These are phyloP conservation scores for Argynnis bischoffii DNA, from an alignment of 2,888 invertebrate genomes.

Conservation along the genomic window DNA sequence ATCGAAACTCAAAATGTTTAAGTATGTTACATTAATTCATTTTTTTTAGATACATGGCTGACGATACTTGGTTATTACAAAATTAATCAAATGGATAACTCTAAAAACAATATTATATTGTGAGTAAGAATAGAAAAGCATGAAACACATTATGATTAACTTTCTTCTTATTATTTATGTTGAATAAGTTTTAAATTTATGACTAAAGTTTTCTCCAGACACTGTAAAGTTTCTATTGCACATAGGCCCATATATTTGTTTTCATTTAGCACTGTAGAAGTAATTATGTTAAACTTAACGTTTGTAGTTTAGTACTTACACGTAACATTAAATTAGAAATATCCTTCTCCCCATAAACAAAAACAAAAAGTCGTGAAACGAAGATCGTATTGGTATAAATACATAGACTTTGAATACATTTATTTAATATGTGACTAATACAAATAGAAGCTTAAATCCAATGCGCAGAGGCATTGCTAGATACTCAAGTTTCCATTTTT, in stretches of 20 bases:
- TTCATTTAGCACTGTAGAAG: no score
- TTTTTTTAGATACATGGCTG: constrained; percentile 62
- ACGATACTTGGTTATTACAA: constrained; percentile 66
- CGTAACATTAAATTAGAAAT: no score
- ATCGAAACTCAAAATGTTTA: not conserved
- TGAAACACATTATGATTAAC: no score
- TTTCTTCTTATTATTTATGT: no score
- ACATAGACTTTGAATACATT: constrained; percentile 8
- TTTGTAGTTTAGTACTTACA: no score
- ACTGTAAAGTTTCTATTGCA: no score
- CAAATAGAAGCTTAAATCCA: constrained; percentile 10
- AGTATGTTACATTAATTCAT: constrained; percentile 6
- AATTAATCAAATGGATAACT: constrained; percentile 36
- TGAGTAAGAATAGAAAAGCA: constrained; percentile 33
- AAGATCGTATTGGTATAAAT: not conserved
- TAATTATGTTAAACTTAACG: no score
- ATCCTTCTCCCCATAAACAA: not conserved
- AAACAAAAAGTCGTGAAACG: not conserved
- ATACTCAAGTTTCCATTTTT: constrained; percentile 19
- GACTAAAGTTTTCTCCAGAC: no score
- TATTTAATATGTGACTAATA: constrained; percentile 16
- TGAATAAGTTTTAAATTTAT: no score
- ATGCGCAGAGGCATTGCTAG: constrained; percentile 9
- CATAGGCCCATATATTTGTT: no score
- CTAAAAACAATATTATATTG: constrained; percentile 41